Evolutionary conservation across 2,113 vertebrate species (phyloP), one percentile per base, ranked within the genome.

Genomic region (Pholis gunnellus): DNA sequence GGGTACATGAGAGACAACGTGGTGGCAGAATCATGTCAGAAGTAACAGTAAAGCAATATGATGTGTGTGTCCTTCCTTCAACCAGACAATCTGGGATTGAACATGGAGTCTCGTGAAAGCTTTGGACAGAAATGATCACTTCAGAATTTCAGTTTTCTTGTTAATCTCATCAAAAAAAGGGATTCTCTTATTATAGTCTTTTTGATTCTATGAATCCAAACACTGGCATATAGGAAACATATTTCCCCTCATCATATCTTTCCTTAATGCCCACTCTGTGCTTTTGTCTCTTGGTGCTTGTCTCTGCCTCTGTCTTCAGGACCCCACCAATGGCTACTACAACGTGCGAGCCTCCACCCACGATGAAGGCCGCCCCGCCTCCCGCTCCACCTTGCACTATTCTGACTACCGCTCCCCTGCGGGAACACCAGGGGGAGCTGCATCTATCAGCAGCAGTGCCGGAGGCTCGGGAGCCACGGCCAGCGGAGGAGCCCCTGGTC

Each of bases 281-380:
- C 31, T 59, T 66, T 7, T 75, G 31, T 75, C 9, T 59, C 61
- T 22, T n/a, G 31, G 22, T 44, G 15, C 72, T 38, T 73, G 8
- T 64, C 46, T 80, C 22, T 87, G 9, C 40, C 25, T 71, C 38
- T 78, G 11, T 66, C 63, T 66, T 5, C 87, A 99, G 98, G 98
- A 98, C 86, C 98, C 98, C 9, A 98, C 97, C 52, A 99, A 99
- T 0, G 97, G 98, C 85, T 99, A 99, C 94, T 99, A 99, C 93
- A 99, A 99, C 0, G 97, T 99, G 1, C 96, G 97, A 0, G 98
- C 98, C 44, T 95, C 95, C 60, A 95, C 95, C 52, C 97, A 98
- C 0, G 97, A 99, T 44, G 97, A 99, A 59, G 94, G 93, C 31
- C 96, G 97, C 0, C 97, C 97, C 0, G 94, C 96, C 1, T 98